A percentile compares a stretch with the other conserved stretches of the same genome.
phyloP scores from a whole-genome alignment of 2,113 vertebrate genomes.

The Cyprinodon tularosa region DNA sequence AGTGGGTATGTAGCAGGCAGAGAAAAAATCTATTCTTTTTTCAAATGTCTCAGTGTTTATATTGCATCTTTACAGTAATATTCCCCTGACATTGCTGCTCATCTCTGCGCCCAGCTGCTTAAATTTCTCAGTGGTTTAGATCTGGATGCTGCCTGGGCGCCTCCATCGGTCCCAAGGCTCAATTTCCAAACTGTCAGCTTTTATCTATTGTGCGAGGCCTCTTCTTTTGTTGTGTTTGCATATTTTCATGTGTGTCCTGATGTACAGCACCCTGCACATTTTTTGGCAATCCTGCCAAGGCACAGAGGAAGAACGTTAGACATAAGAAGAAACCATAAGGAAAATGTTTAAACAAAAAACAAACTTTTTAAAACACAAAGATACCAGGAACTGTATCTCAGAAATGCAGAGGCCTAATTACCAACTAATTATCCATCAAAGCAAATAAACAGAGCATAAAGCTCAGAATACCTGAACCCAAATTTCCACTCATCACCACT shows the following conservation, averaged over 20 bases:
- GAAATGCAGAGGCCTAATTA: not conserved
- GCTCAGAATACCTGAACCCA: too few relatives aligned
- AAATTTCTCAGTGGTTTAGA: slow-evolving; percentile 37
- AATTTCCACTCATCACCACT: too few relatives aligned
- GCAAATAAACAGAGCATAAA: too few relatives aligned
- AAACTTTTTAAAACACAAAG: not conserved
- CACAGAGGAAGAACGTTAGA: not conserved
- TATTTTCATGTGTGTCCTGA: slow-evolving; percentile 6
- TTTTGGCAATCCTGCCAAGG: not conserved
- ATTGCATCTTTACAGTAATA: slow-evolving; percentile 57
- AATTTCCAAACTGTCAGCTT: slow-evolving; percentile 69
- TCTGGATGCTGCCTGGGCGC: slow-evolving; percentile 37
- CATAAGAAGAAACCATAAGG: not conserved
- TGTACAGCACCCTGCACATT: not conserved
- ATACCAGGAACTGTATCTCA: not conserved
- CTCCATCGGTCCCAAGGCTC: slow-evolving; percentile 61
- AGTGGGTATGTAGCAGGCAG: slow-evolving; percentile 41
- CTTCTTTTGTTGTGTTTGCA: slow-evolving; percentile 32
- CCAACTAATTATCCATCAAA: too few relatives aligned
- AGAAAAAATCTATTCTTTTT: slow-evolving; percentile 9
- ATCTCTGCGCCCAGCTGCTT: slow-evolving; percentile 19
- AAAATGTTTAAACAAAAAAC: not conserved
- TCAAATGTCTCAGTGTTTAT: slow-evolving; percentile 33
- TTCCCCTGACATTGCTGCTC: slow-evolving; percentile 28
- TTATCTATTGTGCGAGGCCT: slow-evolving; percentile 39